Evolutionary conservation across 2,888 invertebrate genomes (phyloP).

Genomic region (Muscina levida): DNA sequence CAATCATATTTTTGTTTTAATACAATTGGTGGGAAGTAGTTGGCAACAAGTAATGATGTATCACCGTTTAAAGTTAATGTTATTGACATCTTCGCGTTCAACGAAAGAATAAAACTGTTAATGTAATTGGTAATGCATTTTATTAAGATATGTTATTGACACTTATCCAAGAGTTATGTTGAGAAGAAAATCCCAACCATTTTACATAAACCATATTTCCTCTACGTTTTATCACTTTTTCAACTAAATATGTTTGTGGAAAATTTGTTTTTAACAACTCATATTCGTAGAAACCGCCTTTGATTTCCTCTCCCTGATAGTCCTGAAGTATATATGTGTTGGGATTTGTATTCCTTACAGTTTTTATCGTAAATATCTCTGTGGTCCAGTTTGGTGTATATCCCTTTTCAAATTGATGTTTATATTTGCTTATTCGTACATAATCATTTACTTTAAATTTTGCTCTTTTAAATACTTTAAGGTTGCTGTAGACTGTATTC

Average conservation of each 20-base stretch:
- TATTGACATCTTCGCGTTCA: not conserved
- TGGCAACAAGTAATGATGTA: not conserved
- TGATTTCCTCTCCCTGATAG: slow-evolving; percentile 71
- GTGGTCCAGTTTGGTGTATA: slow-evolving; percentile 73
- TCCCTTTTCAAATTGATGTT: slow-evolving; percentile 63
- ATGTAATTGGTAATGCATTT: too few species aligned
- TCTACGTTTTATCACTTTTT: slow-evolving; percentile 71
- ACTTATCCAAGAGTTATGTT: slow-evolving; percentile 71
- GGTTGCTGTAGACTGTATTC: slow-evolving; percentile 48
- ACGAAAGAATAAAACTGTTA: not conserved
- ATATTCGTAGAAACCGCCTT: slow-evolving; percentile 73
- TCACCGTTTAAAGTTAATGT: not conserved
- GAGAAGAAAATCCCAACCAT: slow-evolving; percentile 70
- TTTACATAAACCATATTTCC: too few species aligned
- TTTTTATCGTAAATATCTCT: slow-evolving; percentile 71
- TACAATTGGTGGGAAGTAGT: slow-evolving; percentile 15
- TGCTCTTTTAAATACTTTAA: slow-evolving; percentile 52
- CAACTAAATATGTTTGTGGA: slow-evolving; percentile 73
- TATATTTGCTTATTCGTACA: slow-evolving; percentile 65
- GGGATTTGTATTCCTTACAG: slow-evolving; percentile 70
- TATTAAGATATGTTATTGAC: slow-evolving; percentile 56
- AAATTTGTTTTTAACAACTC: slow-evolving; percentile 72
- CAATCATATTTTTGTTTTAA: slow-evolving; percentile 51
- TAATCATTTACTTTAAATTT: slow-evolving; percentile 57
- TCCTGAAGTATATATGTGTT: too few species aligned